Percentiles rank a stretch among this genome's conserved stretches.
phyloP scores from a whole-genome alignment of 2,797 vertebrate genomes.

The Lacerta agilis region DNA sequence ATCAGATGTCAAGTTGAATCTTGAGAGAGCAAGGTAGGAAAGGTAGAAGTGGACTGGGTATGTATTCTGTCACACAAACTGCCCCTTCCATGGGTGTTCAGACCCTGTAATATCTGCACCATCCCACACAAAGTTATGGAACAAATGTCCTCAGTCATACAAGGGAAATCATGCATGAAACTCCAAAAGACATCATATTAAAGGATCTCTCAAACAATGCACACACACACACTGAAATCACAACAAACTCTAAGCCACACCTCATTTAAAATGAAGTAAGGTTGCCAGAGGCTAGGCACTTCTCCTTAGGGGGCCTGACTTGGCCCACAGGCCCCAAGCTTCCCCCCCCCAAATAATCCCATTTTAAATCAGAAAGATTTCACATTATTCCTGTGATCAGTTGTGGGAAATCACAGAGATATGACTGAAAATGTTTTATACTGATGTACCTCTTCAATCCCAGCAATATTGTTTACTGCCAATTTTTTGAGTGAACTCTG shows the following conservation, averaged over 20 bases:
- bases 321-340: neutral
- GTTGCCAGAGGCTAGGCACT: neutral
- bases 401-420: slow-evolving; percentile 34
- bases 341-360: neutral
- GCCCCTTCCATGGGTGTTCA: neutral
- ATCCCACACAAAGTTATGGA: neutral
- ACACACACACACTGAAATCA: neutral
- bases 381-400: neutral
- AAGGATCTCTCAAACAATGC: neutral
- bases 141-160: neutral
- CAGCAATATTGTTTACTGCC: slow-evolving; percentile 97
- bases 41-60: neutral
- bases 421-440: slow-evolving; percentile 28
- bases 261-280: neutral
- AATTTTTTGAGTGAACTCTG: slow-evolving; percentile 98
- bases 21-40: neutral
- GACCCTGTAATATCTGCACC: neutral
- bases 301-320: neutral
- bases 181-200: neutral
- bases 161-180: neutral
- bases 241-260: neutral
- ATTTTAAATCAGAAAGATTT: neutral
- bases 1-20: too few relatives aligned
- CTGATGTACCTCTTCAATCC: slow-evolving; percentile 93
- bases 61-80: neutral